These are phyloP conservation scores for Dasysyrphus albostriatus DNA, from an alignment of 2,888 invertebrate species.

Conservation along the genomic window DNA sequence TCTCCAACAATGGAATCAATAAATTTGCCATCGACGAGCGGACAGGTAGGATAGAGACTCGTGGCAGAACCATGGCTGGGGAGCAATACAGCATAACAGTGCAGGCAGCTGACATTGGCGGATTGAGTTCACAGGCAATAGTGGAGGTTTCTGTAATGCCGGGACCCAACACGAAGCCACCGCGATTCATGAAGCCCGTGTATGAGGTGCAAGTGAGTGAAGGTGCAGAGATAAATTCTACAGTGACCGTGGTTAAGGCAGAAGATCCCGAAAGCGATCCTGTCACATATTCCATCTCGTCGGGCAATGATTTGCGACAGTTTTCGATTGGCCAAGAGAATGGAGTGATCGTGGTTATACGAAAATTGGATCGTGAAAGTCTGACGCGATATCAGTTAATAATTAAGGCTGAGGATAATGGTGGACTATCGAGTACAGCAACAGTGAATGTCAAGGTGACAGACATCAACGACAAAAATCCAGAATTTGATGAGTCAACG, in stretches of 20 bases:
- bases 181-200: slow-evolving; percentile 91
- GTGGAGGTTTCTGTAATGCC: slow-evolving; percentile 93
- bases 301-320: slow-evolving; percentile 94
- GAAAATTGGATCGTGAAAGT: slow-evolving; percentile 94
- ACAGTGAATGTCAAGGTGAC: slow-evolving; percentile 95
- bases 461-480: slow-evolving; percentile 96
- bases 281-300: slow-evolving; percentile 93
- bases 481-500: slow-evolving; percentile 90
- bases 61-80: slow-evolving; percentile 92
- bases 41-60: slow-evolving; percentile 91
- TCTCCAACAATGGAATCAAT: slow-evolving; percentile 94
- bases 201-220: slow-evolving; percentile 95
- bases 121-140: slow-evolving; percentile 92
- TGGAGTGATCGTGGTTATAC: slow-evolving; percentile 95
- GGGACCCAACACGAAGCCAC: slow-evolving; percentile 92
- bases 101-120: slow-evolving; percentile 92
- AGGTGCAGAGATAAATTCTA: slow-evolving; percentile 94
- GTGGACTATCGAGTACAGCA: slow-evolving; percentile 91
- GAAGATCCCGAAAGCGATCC: slow-evolving; percentile 94
- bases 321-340: slow-evolving; percentile 93
- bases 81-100: slow-evolving; percentile 95
- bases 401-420: slow-evolving; percentile 94
- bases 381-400: slow-evolving; percentile 94
- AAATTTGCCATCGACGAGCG: slow-evolving; percentile 93
- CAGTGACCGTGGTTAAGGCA: slow-evolving; percentile 93